Percentiles rank a stretch among this genome's conserved stretches.
Conservation (phyloP, 2,113 vertebrate genomes). For the Caretta caretta region DNA sequence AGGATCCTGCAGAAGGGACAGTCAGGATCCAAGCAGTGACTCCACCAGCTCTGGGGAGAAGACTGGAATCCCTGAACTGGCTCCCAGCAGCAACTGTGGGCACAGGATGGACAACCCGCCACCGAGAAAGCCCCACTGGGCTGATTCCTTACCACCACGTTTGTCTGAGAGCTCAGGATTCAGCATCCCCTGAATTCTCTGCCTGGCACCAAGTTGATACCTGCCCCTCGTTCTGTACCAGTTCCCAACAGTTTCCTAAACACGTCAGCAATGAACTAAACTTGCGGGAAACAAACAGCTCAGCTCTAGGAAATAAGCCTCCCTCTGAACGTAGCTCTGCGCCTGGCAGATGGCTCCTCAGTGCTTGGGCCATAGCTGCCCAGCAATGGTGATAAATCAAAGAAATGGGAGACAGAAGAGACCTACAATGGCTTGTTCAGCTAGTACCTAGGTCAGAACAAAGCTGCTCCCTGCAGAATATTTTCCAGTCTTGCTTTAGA, state of each 20-base stretch:
- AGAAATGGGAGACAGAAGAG: background rate
- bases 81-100: background rate
- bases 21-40: background rate
- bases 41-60: accelerated
- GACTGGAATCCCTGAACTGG: accelerated
- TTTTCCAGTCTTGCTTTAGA: background rate
- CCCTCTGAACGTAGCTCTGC: background rate
- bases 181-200: background rate
- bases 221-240: background rate
- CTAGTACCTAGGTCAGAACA: background rate
- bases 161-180: background rate
- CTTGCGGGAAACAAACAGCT: background rate
- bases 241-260: background rate
- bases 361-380: accelerated
- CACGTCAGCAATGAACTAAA: background rate
- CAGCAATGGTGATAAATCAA: background rate
- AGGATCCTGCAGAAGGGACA: slow-evolving; percentile 86
- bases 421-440: background rate
- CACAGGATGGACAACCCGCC: accelerated
- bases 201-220: background rate
- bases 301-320: background rate
- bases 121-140: background rate
- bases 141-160: background rate
- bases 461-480: background rate
- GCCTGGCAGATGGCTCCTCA: background rate